phyloP scores from a whole-genome alignment of 2,888 invertebrate genomes.

The Lottia gigantea region DNA sequence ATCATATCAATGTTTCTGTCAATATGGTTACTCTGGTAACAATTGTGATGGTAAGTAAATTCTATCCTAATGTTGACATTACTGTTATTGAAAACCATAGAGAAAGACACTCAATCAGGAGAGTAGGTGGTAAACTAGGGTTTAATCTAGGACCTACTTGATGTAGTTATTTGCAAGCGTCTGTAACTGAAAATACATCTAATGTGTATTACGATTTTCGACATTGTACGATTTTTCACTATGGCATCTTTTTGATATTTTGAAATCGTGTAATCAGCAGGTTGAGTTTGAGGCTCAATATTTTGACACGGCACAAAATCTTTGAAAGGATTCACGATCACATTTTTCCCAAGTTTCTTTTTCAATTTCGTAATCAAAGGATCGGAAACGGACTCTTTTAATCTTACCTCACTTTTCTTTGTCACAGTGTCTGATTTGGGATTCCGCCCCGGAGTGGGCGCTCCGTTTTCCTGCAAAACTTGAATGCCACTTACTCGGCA shows the following conservation, averaged over 20 bases:
- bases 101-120: no score
- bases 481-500: not conserved
- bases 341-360: not conserved
- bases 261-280: constrained; percentile 30
- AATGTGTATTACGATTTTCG: constrained; percentile 24
- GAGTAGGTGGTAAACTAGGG: no score
- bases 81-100: no score
- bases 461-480: not conserved
- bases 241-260: constrained; percentile 37
- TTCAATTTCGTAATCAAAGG: not conserved
- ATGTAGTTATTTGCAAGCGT: no score
- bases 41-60: no score
- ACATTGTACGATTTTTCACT: constrained; percentile 40
- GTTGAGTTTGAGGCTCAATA: constrained; percentile 11
- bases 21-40: no score
- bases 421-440: not conserved
- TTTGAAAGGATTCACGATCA: constrained; percentile 58
- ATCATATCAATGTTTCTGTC: no score
- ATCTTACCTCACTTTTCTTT: not conserved
- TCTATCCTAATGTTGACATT: no score
- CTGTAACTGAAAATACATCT: no score
- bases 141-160: no score
- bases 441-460: not conserved
- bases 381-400: not conserved
- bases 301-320: constrained; percentile 39